phyloP scores from a whole-genome alignment of 2,888 invertebrate genomes.

The Dinocampus coccinellae region DNA sequence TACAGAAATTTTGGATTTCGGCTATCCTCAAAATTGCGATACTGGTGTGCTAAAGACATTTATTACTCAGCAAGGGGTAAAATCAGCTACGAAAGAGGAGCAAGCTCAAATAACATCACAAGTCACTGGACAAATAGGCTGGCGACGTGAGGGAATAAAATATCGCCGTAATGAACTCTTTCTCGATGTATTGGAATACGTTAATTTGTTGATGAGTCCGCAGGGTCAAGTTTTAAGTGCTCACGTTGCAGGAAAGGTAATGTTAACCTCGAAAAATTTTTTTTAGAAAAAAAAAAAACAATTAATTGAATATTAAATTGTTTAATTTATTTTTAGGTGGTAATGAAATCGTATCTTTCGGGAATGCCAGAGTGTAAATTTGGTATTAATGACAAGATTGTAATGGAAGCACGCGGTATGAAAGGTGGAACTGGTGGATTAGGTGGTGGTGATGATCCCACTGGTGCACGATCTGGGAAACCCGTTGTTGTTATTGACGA shows the following conservation, averaged over 20 bases:
- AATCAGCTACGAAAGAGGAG: conserved; percentile 98
- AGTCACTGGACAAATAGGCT: conserved; percentile 97
- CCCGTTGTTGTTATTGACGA: conserved; percentile 99
- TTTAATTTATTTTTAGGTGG: conserved; percentile 73
- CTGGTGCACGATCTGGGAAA: conserved; percentile 91
- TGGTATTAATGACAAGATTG: conserved; percentile 99
- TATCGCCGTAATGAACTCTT: conserved; percentile 98
- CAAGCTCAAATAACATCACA: conserved; percentile 99
- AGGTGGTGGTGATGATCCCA: conserved; percentile 76
- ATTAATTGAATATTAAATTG: conserved; percentile 74
- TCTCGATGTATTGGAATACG: conserved; percentile 98
- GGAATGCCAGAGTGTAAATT: conserved; percentile 99
- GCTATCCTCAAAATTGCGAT: conserved; percentile 99
- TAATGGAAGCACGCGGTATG: conserved; percentile 95
- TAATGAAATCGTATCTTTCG: conserved; percentile 99
- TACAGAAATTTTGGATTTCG: conserved; percentile 80
- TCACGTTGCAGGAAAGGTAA: conserved; percentile 94
- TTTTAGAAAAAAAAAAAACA: background rate
- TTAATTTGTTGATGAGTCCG: conserved; percentile 98
- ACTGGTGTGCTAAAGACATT: conserved; percentile 99
- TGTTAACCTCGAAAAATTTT: conserved; percentile 1
- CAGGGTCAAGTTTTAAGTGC: conserved; percentile 99
- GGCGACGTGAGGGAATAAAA: conserved; percentile 99
- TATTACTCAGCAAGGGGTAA: conserved; percentile 99
- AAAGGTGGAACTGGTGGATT: conserved; percentile 71